A percentile compares a stretch with the other conserved stretches of the same genome.
These are phyloP conservation scores for Euphydryas editha DNA, from an alignment of 2,888 invertebrate genomes.

Conservation along the genomic window DNA sequence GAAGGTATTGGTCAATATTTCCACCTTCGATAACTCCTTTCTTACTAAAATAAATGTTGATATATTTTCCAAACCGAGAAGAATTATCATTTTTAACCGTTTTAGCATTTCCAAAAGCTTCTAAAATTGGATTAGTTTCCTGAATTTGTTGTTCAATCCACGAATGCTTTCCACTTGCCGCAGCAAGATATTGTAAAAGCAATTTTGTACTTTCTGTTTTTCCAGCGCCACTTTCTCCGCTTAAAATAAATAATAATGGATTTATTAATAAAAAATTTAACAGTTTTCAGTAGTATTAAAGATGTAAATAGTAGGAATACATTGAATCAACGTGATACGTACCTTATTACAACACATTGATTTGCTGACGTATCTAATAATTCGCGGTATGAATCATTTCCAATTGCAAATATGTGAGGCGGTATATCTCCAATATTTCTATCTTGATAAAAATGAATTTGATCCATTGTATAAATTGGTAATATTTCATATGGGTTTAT, in stretches of 20 bases:
- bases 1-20: constrained; percentile 95
- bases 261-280: too few species aligned
- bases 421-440: constrained; percentile 93
- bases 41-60: constrained; percentile 93
- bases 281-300: background rate
- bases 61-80: constrained; percentile 97
- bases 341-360: constrained; percentile 98
- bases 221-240: constrained; percentile 98
- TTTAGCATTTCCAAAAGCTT: constrained; percentile 98
- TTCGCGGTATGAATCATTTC: constrained; percentile 94
- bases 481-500: constrained; percentile 97
- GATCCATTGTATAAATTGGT: constrained; percentile 96
- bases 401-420: constrained; percentile 98
- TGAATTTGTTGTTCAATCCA: constrained; percentile 99
- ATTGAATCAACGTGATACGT: background rate
- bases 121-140: constrained; percentile 97
- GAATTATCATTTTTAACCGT: constrained; percentile 98
- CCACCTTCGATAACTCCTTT: constrained; percentile 96
- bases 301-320: background rate
- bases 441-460: constrained; percentile 92
- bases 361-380: constrained; percentile 89
- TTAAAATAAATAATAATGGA: constrained; percentile 56
- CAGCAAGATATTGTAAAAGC: constrained; percentile 96
- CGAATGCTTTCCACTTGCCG: constrained; percentile 96
- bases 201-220: constrained; percentile 98